These are phyloP conservation scores for Littorina saxatilis DNA, from an alignment of 1,140 invertebrate genomes.

Conservation along the genomic window DNA sequence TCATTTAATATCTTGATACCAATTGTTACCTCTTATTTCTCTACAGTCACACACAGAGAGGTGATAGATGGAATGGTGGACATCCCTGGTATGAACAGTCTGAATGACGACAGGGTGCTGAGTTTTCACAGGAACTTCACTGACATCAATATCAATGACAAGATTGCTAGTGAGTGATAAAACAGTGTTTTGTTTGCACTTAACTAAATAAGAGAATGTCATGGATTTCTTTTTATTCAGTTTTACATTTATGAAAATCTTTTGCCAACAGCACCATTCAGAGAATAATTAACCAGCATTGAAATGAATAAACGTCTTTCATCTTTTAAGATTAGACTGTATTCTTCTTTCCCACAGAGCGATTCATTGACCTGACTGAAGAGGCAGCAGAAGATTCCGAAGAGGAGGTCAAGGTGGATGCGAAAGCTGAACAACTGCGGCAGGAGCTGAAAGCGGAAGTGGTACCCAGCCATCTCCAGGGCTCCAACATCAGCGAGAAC, in stretches of 20 bases:
- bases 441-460: slow-evolving; percentile 40
- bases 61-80: slow-evolving; percentile 5
- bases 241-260: no score
- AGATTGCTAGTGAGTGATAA: slow-evolving; percentile 12
- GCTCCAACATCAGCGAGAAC: slow-evolving; percentile 36
- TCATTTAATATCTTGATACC: no score
- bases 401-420: slow-evolving; percentile 48
- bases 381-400: no score
- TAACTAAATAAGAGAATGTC: no score
- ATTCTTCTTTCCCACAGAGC: slow-evolving; percentile 39
- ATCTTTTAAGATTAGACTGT: no score
- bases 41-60: slow-evolving; percentile 24
- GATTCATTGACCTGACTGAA: slow-evolving; percentile 52
- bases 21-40: no score
- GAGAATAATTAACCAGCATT: no score
- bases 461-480: slow-evolving; percentile 35
- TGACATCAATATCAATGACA: not conserved
- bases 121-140: slow-evolving; percentile 6
- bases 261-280: no score
- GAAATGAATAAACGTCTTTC: no score
- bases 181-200: no score
- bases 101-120: slow-evolving; percentile 13
- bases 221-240: no score
- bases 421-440: slow-evolving; percentile 46
- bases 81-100: not conserved